phyloP scores from a whole-genome alignment of 2,113 vertebrate species.

The Sphaerodactylus townsendi region DNA sequence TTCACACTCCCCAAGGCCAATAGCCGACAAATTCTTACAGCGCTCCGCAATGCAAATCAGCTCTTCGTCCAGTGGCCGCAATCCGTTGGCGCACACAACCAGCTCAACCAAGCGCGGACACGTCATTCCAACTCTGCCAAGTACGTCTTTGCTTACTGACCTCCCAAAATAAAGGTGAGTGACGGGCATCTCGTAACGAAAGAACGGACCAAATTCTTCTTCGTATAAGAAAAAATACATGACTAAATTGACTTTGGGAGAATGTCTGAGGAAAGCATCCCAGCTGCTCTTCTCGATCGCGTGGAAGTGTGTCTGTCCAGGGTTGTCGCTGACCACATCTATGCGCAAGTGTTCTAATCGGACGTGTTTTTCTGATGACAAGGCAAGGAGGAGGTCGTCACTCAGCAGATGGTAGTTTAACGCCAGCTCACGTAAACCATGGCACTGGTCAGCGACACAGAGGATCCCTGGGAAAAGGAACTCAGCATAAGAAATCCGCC shows the following conservation, averaged over 20 bases:
- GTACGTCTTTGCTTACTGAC: slow-evolving; percentile 94
- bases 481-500: background rate
- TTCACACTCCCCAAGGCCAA: slow-evolving; percentile 95
- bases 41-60: slow-evolving; percentile 94
- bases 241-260: slow-evolving; percentile 95
- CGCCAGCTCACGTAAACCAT: slow-evolving; percentile 91
- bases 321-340: slow-evolving; percentile 96
- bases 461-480: slow-evolving; percentile 76
- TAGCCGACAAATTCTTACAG: slow-evolving; percentile 92
- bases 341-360: slow-evolving; percentile 94
- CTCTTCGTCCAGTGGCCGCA: slow-evolving; percentile 95
- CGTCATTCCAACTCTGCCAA: slow-evolving; percentile 93
- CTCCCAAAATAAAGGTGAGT: slow-evolving; percentile 97
- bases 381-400: slow-evolving; percentile 90
- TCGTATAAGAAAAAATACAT: slow-evolving; percentile 99
- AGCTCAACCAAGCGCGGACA: slow-evolving; percentile 94
- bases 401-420: slow-evolving; percentile 94
- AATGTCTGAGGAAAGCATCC: slow-evolving; percentile 97
- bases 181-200: slow-evolving; percentile 91
- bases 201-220: slow-evolving; percentile 95
- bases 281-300: slow-evolving; percentile 96
- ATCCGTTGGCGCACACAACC: slow-evolving; percentile 95
- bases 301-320: slow-evolving; percentile 92
- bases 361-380: slow-evolving; percentile 96
- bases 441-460: slow-evolving; percentile 93